Conservation (phyloP, 2,113 vertebrate species). For the Sitta europaea region DNA sequence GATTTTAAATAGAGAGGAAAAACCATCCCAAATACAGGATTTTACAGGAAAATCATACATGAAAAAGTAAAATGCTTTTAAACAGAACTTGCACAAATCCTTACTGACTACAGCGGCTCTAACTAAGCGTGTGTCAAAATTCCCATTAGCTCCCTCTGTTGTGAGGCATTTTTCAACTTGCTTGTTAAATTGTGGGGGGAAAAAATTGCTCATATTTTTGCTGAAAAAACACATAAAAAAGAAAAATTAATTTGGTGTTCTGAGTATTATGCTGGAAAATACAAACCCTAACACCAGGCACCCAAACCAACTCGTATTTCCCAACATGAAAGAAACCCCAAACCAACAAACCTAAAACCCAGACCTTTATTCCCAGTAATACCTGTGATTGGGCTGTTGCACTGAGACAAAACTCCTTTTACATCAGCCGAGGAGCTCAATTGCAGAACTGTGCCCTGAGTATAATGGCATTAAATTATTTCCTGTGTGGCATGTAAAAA, state of each 20-base stretch:
- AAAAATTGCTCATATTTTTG: not conserved
- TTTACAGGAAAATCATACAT: not conserved
- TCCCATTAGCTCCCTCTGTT: not conserved
- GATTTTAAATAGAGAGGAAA: not conserved
- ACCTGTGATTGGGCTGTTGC: not conserved
- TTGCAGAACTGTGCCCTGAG: not conserved
- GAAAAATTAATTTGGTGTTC: not conserved
- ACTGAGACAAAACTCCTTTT: fast-evolving
- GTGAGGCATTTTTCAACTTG: not conserved
- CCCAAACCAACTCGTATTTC: not conserved
- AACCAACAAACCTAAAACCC: not conserved
- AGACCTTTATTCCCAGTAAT: not conserved
- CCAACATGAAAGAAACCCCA: not conserved
- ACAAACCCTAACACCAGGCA: not conserved
- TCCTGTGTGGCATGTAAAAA: not conserved
- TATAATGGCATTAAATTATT: not conserved
- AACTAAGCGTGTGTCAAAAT: not conserved
- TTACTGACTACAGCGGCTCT: not conserved
- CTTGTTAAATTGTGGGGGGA: not conserved
- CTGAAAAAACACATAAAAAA: not conserved
- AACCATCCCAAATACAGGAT: not conserved
- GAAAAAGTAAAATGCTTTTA: not conserved
- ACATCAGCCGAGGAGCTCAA: not conserved
- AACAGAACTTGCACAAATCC: not conserved
- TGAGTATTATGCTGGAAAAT: not conserved